Evolutionary conservation across 2,797 vertebrate species (phyloP), one percentile per base, ranked within the genome.

Genomic region (Manis pentadactyla): DNA sequence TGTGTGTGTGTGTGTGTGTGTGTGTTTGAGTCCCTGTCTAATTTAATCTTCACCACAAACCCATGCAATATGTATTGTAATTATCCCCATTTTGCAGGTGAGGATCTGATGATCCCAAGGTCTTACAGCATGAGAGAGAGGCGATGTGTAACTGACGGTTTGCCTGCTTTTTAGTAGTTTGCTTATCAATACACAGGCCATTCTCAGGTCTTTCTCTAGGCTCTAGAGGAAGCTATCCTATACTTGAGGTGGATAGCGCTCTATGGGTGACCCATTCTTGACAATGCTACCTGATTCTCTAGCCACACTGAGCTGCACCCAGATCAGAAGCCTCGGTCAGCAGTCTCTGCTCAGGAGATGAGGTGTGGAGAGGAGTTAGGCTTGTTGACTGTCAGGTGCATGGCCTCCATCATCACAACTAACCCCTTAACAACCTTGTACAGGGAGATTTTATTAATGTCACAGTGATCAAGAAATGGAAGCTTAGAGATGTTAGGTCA

Each of bases 261-360:
- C 1, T 77, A 53, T 31, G 63, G n/a, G 14, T 73, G 53, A 13
- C 4, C 15, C n/a, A 3, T 55, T 75, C 37, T 74, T 39, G 19
- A 37, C 3, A 49, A 11, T 5, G 4, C 21, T 74, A 15, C 7
- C 13, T 49, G 79, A 8, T 66, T 90, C 19, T 34, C 55, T 63
- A 34, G 39, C 11, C 23, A 21, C 1, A 29, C 2, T 19, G 9
- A 15, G 19, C 1, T 1, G 11, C 4, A 9, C 27, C 51, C 25
- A 69, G 29, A 19, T 63, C 34, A 59, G 75, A 87, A 78, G 27
- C 13, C 1, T n/a, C 15, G 4, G 29, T 7, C 12, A 51, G 14
- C 19, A 78, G 49, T 66, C 23, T 64, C 3, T 12, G n/a, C 18
- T 86, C 64, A 4, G 2, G 29, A 3, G 12, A 53, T 7, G 64